Percentiles rank a stretch among this genome's conserved stretches.
Evolutionary conservation across 2,113 vertebrate genomes (phyloP).

Genomic region (Mobula hypostoma): DNA sequence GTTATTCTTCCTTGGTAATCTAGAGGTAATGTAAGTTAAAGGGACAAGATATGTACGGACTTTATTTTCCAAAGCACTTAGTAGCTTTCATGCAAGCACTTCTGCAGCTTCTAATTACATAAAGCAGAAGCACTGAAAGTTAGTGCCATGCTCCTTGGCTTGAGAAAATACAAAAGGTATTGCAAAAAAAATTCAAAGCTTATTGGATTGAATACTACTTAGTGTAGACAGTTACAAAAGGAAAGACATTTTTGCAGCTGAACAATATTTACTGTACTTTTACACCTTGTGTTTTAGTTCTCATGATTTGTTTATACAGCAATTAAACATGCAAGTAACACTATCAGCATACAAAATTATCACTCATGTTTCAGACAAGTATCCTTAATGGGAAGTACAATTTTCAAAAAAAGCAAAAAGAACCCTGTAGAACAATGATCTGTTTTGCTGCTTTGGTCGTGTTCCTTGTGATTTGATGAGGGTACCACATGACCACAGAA

Average conservation of each 20-base stretch:
- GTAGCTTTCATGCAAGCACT: neutral
- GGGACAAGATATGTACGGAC: slow-evolving; percentile 25
- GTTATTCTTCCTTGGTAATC: neutral
- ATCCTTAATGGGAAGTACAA: neutral
- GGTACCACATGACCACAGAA: neutral
- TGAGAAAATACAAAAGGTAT: neutral
- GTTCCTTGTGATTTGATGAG: neutral
- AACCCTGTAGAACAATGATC: neutral
- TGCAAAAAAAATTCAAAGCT: neutral
- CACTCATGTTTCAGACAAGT: neutral
- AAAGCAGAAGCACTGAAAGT: neutral
- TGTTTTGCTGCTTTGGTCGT: neutral
- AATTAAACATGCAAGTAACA: neutral
- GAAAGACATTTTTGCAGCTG: neutral
- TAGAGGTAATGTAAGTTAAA: slow-evolving; percentile 17
- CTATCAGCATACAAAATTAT: neutral
- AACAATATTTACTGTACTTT: neutral
- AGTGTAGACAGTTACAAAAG: neutral
- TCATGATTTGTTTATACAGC: neutral
- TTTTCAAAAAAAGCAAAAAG: neutral
- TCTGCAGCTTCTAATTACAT: neutral
- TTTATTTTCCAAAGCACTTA: neutral
- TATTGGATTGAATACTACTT: too few species aligned
- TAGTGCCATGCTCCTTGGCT: neutral
- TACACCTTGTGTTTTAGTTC: neutral